Evolutionary conservation across 2,797 vertebrate genomes (phyloP).

Genomic region (Acanthopagrus latus): DNA sequence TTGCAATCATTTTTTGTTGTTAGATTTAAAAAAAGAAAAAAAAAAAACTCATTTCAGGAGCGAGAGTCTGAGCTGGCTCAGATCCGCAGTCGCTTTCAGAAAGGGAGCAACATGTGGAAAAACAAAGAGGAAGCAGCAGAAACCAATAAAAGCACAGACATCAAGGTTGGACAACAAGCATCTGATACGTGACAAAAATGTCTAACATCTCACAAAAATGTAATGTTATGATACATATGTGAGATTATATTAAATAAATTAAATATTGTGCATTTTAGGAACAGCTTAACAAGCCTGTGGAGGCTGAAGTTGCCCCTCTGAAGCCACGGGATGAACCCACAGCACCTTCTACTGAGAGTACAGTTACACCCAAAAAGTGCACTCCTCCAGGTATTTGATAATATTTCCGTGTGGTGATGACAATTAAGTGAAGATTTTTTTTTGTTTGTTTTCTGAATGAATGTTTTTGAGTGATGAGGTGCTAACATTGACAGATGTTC

Average conservation of each 20-base stretch:
- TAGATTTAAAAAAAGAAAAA: background rate
- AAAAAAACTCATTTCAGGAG: slow-evolving; percentile 83
- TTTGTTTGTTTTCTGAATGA: background rate
- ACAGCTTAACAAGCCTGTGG: slow-evolving; percentile 16
- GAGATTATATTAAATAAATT: background rate
- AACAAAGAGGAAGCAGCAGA: slow-evolving; percentile 80
- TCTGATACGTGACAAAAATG: background rate
- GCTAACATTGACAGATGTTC: background rate
- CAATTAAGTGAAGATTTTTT: background rate
- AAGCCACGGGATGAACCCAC: slow-evolving; percentile 39
- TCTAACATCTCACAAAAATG: background rate
- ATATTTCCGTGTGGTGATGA: background rate
- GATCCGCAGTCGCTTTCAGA: slow-evolving; percentile 92
- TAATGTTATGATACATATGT: background rate
- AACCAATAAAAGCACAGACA: slow-evolving; percentile 58
- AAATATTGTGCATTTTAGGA: slow-evolving; percentile 31
- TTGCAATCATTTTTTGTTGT: background rate
- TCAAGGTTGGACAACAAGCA: slow-evolving; percentile 60
- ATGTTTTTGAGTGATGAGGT: background rate
- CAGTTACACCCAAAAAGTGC: slow-evolving; percentile 1
- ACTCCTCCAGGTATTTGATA: slow-evolving; percentile 55
- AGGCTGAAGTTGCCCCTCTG: slow-evolving; percentile 10
- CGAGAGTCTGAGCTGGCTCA: slow-evolving; percentile 92
- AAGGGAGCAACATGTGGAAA: slow-evolving; percentile 83
- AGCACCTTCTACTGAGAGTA: slow-evolving; percentile 30